A percentile compares a stretch with the other conserved stretches of the same genome.
These are phyloP conservation scores for Apteryx mantelli DNA, from an alignment of 2,113 vertebrate species.

Conservation along the genomic window DNA sequence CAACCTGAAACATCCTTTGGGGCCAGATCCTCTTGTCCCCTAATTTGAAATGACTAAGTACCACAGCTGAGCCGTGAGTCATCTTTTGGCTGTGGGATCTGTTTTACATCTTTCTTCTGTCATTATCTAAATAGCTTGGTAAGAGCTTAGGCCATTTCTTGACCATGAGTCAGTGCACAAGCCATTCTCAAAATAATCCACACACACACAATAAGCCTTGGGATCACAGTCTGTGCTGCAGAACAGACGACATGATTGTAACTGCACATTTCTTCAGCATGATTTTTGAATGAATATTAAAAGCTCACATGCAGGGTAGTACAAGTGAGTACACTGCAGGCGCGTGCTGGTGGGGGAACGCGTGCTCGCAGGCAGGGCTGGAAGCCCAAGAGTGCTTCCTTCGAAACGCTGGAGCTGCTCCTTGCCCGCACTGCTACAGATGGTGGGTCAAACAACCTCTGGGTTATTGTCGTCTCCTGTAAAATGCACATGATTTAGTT, in stretches of 20 bases:
- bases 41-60: not conserved
- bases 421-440: accelerated
- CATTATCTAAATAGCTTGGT: not conserved
- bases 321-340: not conserved
- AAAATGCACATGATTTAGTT: not conserved
- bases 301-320: not conserved
- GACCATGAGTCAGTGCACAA: not conserved
- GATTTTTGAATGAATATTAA: not conserved
- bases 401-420: not conserved
- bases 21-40: not conserved
- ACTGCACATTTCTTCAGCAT: not conserved
- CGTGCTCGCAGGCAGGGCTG: not conserved
- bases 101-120: slow-evolving; percentile 22
- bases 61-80: slow-evolving; percentile 1
- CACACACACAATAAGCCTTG: not conserved
- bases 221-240: not conserved
- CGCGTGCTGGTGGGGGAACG: not conserved
- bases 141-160: not conserved
- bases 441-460: not conserved
- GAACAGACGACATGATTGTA: not conserved
- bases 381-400: not conserved
- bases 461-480: not conserved
- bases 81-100: not conserved
- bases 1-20: not conserved
- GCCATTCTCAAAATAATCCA: not conserved